phyloP scores from a whole-genome alignment of 2,797 vertebrate species.

The Chrosomus eos region DNA sequence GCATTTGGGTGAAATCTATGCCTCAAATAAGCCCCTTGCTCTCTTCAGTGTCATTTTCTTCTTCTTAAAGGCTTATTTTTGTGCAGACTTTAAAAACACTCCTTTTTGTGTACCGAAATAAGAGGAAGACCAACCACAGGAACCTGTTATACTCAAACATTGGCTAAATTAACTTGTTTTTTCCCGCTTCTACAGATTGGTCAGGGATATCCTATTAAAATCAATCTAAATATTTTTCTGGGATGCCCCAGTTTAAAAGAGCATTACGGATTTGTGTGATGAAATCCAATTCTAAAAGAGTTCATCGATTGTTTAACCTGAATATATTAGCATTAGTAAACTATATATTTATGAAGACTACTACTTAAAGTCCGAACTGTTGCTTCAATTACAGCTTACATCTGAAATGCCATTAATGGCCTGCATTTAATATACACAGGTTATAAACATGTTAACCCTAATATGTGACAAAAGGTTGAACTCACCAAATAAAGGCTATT shows the following conservation, averaged over 20 bases:
- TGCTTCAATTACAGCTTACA: constrained; percentile 4
- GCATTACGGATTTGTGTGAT: background rate
- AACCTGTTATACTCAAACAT: constrained; percentile 43
- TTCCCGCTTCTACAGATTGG: background rate
- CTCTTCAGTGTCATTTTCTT: background rate
- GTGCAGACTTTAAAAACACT: constrained; percentile 16
- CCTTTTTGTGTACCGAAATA: constrained; percentile 40
- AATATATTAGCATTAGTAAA: constrained; percentile 12
- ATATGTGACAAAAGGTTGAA: constrained; percentile 9
- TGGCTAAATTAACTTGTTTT: constrained; percentile 34
- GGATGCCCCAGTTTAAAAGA: constrained; percentile 20
- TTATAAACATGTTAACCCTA: constrained; percentile 5
- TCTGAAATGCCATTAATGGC: background rate
- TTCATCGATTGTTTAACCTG: constrained; percentile 6
- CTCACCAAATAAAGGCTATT: constrained; percentile 35
- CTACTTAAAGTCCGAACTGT: background rate
- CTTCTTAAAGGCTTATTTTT: constrained; percentile 15
- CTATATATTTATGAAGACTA: constrained; percentile 16
- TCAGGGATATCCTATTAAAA: constrained; percentile 76
- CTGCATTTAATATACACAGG: constrained; percentile 10
- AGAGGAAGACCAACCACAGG: constrained; percentile 31
- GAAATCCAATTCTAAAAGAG: background rate
- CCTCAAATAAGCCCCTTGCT: constrained; percentile 22
- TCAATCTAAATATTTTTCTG: constrained; percentile 57
- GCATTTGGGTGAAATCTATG: constrained; percentile 3